Conservation (phyloP, 2,113 vertebrate genomes). For the Parus major region DNA sequence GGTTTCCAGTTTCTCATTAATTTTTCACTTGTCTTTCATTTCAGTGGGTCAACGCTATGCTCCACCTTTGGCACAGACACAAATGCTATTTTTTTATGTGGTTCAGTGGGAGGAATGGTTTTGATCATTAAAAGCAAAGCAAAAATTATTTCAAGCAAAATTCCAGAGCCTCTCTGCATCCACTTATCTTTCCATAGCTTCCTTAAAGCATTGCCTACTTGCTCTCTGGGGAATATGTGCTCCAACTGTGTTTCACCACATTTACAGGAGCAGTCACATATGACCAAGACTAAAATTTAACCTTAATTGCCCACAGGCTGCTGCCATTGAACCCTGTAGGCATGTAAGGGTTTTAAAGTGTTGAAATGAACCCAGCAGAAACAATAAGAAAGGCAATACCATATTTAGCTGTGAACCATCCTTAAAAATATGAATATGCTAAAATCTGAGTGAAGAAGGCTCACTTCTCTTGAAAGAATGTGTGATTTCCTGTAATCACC, state of each 20-base stretch:
- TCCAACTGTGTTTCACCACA: constrained; percentile 56
- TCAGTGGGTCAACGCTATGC: constrained; percentile 24
- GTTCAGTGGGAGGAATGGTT: constrained; percentile 63
- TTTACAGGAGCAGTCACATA: constrained; percentile 59
- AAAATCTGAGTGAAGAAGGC: background rate
- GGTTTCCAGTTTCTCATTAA: constrained; percentile 58
- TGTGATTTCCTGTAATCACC: constrained; percentile 24
- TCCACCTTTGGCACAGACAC: constrained; percentile 51
- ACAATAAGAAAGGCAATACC: background rate
- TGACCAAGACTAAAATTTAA: constrained; percentile 41
- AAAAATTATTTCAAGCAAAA: constrained; percentile 62
- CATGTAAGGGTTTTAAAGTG: background rate
- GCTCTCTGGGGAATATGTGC: constrained; percentile 32
- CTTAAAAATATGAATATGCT: background rate
- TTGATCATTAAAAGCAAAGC: constrained; percentile 66
- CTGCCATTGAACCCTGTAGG: background rate
- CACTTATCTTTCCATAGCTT: constrained; percentile 55
- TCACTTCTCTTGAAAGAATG: background rate
- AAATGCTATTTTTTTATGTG: constrained; percentile 48
- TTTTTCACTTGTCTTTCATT: constrained; percentile 51
- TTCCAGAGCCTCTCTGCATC: constrained; percentile 46
- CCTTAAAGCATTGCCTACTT: constrained; percentile 60
- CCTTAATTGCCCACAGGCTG: constrained; percentile 21
- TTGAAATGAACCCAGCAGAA: background rate
- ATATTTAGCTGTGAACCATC: background rate